A percentile compares a stretch with the other conserved stretches of the same genome.
These are phyloP conservation scores for Lamellibrachia satsuma DNA, from an alignment of 2,888 invertebrate genomes.

Conservation along the genomic window DNA sequence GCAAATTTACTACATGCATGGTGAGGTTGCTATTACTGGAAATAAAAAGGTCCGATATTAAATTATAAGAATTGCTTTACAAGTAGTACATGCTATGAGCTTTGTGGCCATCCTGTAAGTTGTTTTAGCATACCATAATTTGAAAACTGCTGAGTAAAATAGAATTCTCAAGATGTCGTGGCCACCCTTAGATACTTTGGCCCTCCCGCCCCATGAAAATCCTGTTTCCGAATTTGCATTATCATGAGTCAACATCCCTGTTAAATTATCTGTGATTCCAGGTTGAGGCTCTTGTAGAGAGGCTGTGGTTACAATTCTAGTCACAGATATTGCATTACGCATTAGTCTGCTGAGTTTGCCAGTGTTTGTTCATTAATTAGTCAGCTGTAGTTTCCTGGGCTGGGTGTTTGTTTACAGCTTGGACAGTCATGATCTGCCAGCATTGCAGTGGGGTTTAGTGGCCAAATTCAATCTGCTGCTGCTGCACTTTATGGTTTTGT, in stretches of 20 bases:
- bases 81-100: too few species aligned
- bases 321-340: not conserved
- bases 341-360: not conserved
- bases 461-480: not conserved
- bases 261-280: not conserved
- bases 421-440: not conserved
- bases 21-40: too few species aligned
- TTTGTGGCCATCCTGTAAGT: too few species aligned
- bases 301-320: not conserved
- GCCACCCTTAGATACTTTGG: not conserved
- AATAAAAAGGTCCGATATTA: too few species aligned
- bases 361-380: conserved; percentile 6
- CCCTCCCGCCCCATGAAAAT: not conserved
- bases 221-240: not conserved
- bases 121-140: too few species aligned
- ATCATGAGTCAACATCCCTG: not conserved
- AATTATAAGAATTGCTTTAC: too few species aligned
- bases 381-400: conserved; percentile 5
- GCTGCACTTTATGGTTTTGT: not conserved
- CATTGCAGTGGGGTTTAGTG: not conserved
- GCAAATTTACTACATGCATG: too few species aligned
- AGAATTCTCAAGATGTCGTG: not conserved
- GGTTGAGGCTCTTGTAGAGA: not conserved
- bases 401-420: not conserved
- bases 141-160: not conserved